These are phyloP conservation scores for Solenopsis fugax DNA, from an alignment of 1,140 invertebrate genomes.

Conservation along the genomic window DNA sequence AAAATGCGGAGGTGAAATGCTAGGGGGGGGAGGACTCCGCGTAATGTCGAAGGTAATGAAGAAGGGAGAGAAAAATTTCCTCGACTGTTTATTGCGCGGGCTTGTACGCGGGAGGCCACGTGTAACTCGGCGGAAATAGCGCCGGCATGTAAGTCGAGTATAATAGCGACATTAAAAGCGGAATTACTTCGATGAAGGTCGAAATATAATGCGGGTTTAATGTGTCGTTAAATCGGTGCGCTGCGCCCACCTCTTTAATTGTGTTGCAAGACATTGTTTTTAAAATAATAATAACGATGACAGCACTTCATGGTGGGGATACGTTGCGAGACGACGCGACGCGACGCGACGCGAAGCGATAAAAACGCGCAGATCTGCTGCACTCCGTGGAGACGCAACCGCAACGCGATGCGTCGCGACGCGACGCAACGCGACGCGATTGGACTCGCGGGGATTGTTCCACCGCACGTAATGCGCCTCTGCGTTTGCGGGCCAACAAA, in stretches of 20 bases:
- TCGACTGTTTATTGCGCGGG: slow-evolving; percentile 39
- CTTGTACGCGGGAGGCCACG: slow-evolving; percentile 18
- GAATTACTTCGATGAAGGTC: slow-evolving; percentile 44
- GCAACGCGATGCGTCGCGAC: not conserved
- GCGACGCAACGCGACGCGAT: slow-evolving; percentile 1
- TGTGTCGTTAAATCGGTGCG: slow-evolving; percentile 37
- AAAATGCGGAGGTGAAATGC: slow-evolving; percentile 6
- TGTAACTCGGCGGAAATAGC: slow-evolving; percentile 41
- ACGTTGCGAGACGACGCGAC: not conserved
- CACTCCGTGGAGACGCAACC: not conserved
- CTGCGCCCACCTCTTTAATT: slow-evolving; percentile 14
- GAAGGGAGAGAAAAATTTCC: slow-evolving; percentile 24
- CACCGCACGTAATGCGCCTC: slow-evolving; percentile 4
- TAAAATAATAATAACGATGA: not conserved
- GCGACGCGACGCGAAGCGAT: not conserved
- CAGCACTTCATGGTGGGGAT: not conserved
- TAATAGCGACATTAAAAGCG: slow-evolving; percentile 35
- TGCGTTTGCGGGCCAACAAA: slow-evolving; percentile 52
- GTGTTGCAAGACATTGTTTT: not conserved
- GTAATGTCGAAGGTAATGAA: slow-evolving; percentile 54
- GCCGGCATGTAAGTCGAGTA: slow-evolving; percentile 21
- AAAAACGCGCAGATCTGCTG: not conserved
- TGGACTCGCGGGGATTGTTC: slow-evolving; percentile 12
- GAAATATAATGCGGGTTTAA: slow-evolving; percentile 24
- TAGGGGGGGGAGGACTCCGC: not conserved